Evolutionary conservation across 2,888 invertebrate genomes (phyloP).

Genomic region (Drosophila austrosaltans): DNA sequence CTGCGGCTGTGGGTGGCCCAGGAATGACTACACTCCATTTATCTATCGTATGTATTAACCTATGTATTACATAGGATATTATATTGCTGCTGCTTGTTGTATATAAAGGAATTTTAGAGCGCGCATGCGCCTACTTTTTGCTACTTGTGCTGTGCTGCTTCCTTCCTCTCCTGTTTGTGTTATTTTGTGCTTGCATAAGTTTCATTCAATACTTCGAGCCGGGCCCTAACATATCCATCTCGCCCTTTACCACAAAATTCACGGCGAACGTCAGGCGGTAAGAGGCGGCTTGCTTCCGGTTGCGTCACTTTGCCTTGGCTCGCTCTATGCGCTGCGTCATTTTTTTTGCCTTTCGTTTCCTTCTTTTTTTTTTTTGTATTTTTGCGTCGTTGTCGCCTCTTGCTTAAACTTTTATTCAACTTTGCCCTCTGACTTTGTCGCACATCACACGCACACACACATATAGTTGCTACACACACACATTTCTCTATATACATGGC

Average conservation of each 20-base stretch:
- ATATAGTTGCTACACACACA: background rate
- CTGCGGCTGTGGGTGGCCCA: slow-evolving; percentile 71
- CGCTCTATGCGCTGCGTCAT: slow-evolving; percentile 65
- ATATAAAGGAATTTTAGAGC: slow-evolving; percentile 47
- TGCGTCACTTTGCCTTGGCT: slow-evolving; percentile 66
- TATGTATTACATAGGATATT: slow-evolving; percentile 31
- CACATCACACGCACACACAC: slow-evolving; percentile 28
- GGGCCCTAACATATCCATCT: slow-evolving; percentile 20
- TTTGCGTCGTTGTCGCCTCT: slow-evolving; percentile 30
- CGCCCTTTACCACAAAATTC: background rate
- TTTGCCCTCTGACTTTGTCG: slow-evolving; percentile 79
- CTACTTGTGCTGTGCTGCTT: slow-evolving; percentile 18
- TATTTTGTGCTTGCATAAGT: slow-evolving; percentile 45
- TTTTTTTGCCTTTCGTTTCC: slow-evolving; percentile 38
- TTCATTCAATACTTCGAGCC: slow-evolving; percentile 67
- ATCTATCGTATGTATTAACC: slow-evolving; percentile 26
- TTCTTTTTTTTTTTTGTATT: slow-evolving; percentile 1
- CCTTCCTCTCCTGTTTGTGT: slow-evolving; percentile 20
- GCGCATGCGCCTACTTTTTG: slow-evolving; percentile 62
- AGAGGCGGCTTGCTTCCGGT: slow-evolving; percentile 58
- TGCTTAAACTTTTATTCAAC: slow-evolving; percentile 77
- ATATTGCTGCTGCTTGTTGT: slow-evolving; percentile 15
- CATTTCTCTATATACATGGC: slow-evolving; percentile 1
- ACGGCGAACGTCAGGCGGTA: background rate
- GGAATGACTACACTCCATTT: slow-evolving; percentile 32